Evolutionary conservation across 2,113 vertebrate genomes (phyloP).

Genomic region (Eclectus roratus): DNA sequence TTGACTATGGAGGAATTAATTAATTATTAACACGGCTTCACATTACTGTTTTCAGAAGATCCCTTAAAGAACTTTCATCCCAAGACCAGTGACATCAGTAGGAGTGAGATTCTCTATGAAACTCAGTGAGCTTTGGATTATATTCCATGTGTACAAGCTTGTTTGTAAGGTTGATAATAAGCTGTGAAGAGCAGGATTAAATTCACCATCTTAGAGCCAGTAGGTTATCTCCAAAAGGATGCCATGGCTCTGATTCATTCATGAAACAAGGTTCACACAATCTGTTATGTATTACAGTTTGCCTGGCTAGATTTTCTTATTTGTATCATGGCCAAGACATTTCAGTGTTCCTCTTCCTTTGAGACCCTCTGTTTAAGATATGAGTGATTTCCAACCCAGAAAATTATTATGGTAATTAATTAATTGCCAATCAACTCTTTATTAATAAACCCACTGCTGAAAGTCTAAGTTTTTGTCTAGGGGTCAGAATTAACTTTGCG

Average conservation of each 20-base stretch:
- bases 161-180: conserved; percentile 33
- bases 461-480: background rate
- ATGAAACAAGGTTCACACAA: conserved; percentile 37
- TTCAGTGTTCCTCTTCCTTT: conserved; percentile 7
- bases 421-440: conserved; percentile 10
- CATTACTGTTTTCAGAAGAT: background rate
- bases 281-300: conserved; percentile 35
- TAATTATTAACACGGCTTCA: background rate
- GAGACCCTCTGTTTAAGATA: conserved; percentile 17
- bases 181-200: conserved; percentile 31
- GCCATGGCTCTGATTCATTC: conserved; percentile 36
- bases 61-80: background rate
- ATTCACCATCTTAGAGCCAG: conserved; percentile 14
- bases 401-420: conserved; percentile 36
- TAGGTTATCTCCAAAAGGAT: conserved; percentile 30
- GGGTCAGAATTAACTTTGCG: background rate
- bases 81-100: background rate
- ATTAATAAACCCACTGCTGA: background rate
- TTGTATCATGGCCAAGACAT: conserved; percentile 30
- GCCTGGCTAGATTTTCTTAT: conserved; percentile 17
- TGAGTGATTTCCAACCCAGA: conserved; percentile 1
- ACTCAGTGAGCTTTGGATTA: background rate
- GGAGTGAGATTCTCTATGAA: background rate
- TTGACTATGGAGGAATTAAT: background rate
- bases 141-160: background rate